Base-by-base conservation (phyloP, 1,140 invertebrate genomes). In the Procambarus virginalis region DNA sequence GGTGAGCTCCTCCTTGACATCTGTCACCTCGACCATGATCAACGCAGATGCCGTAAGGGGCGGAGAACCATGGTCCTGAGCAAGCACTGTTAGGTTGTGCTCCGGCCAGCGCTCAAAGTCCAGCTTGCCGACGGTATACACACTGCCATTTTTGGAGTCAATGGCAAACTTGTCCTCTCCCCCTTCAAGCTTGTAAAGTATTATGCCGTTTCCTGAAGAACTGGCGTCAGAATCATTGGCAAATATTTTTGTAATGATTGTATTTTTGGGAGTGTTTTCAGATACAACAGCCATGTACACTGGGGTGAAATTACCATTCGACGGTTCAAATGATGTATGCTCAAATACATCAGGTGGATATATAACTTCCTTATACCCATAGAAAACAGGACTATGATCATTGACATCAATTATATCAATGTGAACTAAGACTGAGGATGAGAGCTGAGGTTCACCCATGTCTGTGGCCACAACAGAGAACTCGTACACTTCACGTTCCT, bases 81-180 rank as follows among this genome's bases (percentile, higher is more conserved):
- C 88, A 70, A 89, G 14, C 17, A 89, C 88, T 3, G 81, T 89
- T 45, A 89, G 46, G n/a, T 84, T 68, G 22, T 89, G 76, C 12
- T 78, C 60, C 12, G 88, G 81, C 51, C 55, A 77, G 14, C 70
- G 88, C 58, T 89, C 88, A n/a, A 84, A 89, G 88, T 89, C 88
- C 55, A 89, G 76, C 3, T 81, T 20, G 9, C 88, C 88, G 9
- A 89, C 81, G n/a, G 88, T 89, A 75, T 89, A 89, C 14, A 89
- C 76, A 60, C 46, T 78, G 22, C 88, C 88, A 68, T 89, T 89
- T 64, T 89, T 89, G 4, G 88, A 89, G 55, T 89, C 81, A 22
- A 89, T 89, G n/a, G 88, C 73, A 51, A 89, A 89, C n/a, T 89
- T 89, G 58, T 89, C 88, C 46, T 84, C 88, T 45, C 81, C 81